Evolutionary conservation across 2,113 vertebrate genomes (phyloP).

Genomic region (Stigmatopora nigra): DNA sequence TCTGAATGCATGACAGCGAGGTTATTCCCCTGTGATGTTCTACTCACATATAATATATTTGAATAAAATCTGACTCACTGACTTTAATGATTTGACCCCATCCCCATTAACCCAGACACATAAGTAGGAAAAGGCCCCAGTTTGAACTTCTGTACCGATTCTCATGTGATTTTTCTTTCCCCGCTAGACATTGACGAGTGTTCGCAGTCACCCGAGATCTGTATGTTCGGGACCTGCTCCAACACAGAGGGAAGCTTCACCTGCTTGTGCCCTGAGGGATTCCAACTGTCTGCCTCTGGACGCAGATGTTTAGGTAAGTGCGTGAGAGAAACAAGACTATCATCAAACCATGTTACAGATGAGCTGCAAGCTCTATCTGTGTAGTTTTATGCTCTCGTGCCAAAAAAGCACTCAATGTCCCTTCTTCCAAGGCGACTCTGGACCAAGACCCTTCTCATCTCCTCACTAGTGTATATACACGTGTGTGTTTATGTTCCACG

Average conservation of each 20-base stretch:
- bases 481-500: conserved; percentile 10
- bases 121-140: neutral
- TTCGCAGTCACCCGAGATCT: conserved; percentile 80
- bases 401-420: conserved; percentile 46
- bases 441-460: conserved; percentile 65
- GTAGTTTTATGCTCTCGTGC: conserved; percentile 37
- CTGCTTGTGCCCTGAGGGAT: conserved; percentile 87
- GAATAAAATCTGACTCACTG: conserved; percentile 11
- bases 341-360: conserved; percentile 8
- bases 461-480: conserved; percentile 34
- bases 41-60: conserved; percentile 14
- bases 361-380: conserved; percentile 21
- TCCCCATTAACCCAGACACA: conserved; percentile 1
- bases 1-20: conserved; percentile 25
- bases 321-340: conserved; percentile 8
- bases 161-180: conserved; percentile 29
- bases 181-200: conserved; percentile 91
- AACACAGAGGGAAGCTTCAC: conserved; percentile 91
- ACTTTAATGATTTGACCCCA: conserved; percentile 11
- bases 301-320: conserved; percentile 86
- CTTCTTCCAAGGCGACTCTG: conserved; percentile 57
- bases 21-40: conserved; percentile 6
- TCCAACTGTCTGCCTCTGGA: conserved; percentile 83
- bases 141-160: neutral
- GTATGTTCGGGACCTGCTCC: conserved; percentile 84